Conservation (phyloP, 2,113 vertebrate species). For the Lamprotornis superbus region DNA sequence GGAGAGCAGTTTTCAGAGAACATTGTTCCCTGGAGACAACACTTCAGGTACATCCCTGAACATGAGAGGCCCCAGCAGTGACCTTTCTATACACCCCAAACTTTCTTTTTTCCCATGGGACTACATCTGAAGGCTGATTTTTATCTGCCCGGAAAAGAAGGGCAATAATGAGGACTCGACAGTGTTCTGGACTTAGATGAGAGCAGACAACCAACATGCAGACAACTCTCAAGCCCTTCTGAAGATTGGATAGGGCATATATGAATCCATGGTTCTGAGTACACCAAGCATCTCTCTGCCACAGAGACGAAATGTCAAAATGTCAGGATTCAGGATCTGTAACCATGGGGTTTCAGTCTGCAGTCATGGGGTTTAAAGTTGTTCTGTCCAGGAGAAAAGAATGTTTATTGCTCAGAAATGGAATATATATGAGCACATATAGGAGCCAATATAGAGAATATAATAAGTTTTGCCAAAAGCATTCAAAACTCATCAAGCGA, state of each 20-base stretch:
- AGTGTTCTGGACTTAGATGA: neutral
- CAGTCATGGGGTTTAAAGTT: neutral
- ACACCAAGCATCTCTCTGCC: neutral
- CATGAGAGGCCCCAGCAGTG: neutral
- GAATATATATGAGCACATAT: neutral
- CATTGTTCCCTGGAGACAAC: neutral
- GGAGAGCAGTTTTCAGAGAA: neutral
- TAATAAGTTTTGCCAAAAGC: neutral
- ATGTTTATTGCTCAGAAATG: neutral
- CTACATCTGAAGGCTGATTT: neutral
- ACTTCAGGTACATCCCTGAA: neutral
- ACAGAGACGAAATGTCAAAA: neutral
- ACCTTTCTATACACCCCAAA: neutral
- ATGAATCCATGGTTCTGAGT: neutral
- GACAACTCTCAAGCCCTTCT: neutral
- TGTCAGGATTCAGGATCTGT: neutral
- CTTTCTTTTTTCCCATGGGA: neutral
- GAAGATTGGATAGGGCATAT: neutral
- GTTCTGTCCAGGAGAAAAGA: neutral
- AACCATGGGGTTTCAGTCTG: neutral
- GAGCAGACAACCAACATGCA: accelerated
- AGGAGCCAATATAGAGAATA: neutral
- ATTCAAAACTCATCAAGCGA: neutral
- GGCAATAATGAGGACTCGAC: neutral
- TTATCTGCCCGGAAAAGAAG: neutral